These are phyloP conservation scores for Microctonus aethiopoides DNA, from an alignment of 2,888 invertebrate species.

Conservation along the genomic window DNA sequence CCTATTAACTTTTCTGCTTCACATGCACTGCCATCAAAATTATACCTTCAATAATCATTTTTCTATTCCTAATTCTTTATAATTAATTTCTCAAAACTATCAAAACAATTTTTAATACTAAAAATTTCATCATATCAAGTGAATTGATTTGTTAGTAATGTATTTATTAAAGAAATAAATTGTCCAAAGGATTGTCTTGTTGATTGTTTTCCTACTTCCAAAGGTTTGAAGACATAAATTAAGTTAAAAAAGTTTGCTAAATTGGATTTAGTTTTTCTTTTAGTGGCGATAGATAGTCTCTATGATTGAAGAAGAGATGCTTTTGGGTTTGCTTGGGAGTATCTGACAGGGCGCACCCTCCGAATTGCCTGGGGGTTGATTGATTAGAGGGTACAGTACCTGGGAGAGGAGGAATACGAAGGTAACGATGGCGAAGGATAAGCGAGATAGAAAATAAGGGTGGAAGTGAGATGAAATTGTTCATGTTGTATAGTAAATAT, in stretches of 20 bases:
- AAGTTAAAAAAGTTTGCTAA: too few relatives aligned
- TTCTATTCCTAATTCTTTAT: too few relatives aligned
- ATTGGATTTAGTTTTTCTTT: not conserved
- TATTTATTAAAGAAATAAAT: too few relatives aligned
- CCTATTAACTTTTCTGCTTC: slow-evolving; percentile 58
- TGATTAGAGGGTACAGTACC: slow-evolving; percentile 64
- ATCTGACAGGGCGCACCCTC: slow-evolving; percentile 39
- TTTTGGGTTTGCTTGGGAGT: not conserved
- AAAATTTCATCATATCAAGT: too few relatives aligned
- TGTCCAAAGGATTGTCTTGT: too few relatives aligned
- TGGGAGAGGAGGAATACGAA: slow-evolving; percentile 25
- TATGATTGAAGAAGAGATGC: not conserved
- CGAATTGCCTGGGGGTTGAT: slow-evolving; percentile 65
- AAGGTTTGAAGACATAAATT: too few relatives aligned
- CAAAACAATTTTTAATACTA: too few relatives aligned
- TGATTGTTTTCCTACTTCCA: not conserved
- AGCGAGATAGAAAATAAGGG: slow-evolving; percentile 53
- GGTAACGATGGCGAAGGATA: slow-evolving; percentile 52
- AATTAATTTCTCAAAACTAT: too few relatives aligned
- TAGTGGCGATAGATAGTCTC: not conserved
- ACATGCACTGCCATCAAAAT: too few relatives aligned
- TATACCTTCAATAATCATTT: too few relatives aligned
- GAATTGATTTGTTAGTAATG: too few relatives aligned
- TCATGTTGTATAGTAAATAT: slow-evolving; percentile 8
- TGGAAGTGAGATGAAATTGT: not conserved